phyloP scores from a whole-genome alignment of 2,888 invertebrate species.

The Sepioteuthis lessoniana region DNA sequence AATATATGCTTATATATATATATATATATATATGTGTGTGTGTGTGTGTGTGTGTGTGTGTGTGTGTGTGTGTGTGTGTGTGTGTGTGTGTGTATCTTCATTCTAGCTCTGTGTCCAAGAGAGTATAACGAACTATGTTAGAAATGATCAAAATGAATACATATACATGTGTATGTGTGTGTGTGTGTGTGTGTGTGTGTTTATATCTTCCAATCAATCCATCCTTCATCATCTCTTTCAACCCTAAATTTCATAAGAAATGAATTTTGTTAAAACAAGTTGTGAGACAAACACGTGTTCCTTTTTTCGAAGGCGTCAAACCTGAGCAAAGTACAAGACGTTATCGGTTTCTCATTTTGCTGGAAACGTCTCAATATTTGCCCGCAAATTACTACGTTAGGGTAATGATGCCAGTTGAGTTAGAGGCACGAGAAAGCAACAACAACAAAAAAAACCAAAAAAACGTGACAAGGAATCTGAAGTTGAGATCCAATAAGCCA shows the following conservation, averaged over 20 bases:
- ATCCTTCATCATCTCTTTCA: background rate
- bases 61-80: background rate
- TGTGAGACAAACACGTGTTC: background rate
- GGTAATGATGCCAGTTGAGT: background rate
- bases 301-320: background rate
- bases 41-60: background rate
- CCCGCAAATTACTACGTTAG: background rate
- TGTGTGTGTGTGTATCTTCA: background rate
- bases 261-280: background rate
- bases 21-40: no score
- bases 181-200: background rate
- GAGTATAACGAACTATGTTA: no score
- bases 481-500: background rate
- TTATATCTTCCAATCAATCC: background rate
- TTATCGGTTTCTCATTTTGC: background rate
- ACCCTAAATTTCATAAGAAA: background rate
- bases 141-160: no score
- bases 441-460: background rate
- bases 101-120: background rate
- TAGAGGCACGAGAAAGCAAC: background rate
- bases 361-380: background rate
- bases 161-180: no score
- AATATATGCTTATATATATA: no score
- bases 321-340: background rate
- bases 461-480: background rate